These are phyloP conservation scores for Lagopus muta DNA, from an alignment of 2,113 vertebrate genomes.

Conservation along the genomic window DNA sequence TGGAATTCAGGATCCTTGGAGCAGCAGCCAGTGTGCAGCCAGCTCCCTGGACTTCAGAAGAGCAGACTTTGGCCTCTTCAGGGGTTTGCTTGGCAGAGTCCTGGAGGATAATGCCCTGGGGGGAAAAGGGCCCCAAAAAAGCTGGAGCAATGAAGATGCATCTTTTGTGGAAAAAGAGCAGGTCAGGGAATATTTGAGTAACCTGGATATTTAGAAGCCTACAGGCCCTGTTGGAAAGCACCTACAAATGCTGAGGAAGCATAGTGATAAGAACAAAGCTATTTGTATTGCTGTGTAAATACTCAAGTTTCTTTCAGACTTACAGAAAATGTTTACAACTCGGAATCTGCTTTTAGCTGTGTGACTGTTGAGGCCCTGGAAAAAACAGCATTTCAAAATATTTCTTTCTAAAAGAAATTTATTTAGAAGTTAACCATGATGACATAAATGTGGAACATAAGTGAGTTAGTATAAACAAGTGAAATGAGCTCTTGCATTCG, in stretches of 20 bases:
- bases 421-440: neutral
- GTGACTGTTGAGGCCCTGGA: neutral
- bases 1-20: neutral
- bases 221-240: neutral
- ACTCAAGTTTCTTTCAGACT: neutral
- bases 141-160: neutral
- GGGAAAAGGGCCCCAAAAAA: neutral
- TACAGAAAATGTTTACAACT: neutral
- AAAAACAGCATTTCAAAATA: neutral
- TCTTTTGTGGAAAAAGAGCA: neutral
- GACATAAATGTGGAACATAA: neutral
- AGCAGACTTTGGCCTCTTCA: neutral
- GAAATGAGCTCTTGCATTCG: neutral
- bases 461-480: neutral
- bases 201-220: neutral
- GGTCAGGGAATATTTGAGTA: neutral
- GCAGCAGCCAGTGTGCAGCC: neutral
- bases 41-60: neutral
- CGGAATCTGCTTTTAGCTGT: neutral
- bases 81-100: neutral
- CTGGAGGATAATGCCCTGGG: neutral
- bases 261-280: neutral
- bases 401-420: neutral
- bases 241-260: neutral
- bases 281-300: neutral